These are phyloP conservation scores for Rhamnusium bicolor DNA, from an alignment of 2,888 invertebrate species.

Conservation along the genomic window DNA sequence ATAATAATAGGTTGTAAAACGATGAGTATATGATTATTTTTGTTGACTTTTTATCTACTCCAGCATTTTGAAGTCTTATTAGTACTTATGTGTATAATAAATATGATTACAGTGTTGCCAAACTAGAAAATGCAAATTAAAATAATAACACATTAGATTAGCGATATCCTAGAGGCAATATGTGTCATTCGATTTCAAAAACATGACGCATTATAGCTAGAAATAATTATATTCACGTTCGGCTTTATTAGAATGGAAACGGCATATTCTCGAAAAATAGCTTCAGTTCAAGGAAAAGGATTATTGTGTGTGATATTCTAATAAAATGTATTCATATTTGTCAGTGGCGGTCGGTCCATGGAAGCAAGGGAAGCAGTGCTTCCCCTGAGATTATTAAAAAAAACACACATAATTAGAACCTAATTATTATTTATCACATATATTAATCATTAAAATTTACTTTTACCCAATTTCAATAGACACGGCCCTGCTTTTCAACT, in stretches of 20 bases:
- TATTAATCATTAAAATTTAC: too few species aligned
- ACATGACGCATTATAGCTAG: not conserved
- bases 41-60: conserved; percentile 7
- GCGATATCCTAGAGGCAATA: not conserved
- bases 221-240: not conserved
- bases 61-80: not conserved
- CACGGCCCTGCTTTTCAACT: too few species aligned
- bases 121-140: not conserved
- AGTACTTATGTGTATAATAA: not conserved
- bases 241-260: not conserved
- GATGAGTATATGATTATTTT: conserved; percentile 26
- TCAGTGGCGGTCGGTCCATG: too few species aligned
- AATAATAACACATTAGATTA: not conserved
- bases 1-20: conserved; percentile 23
- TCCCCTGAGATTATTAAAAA: too few species aligned
- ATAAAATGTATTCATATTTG: too few species aligned
- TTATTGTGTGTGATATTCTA: too few species aligned
- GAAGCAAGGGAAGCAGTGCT: too few species aligned
- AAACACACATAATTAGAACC: too few species aligned
- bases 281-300: too few species aligned
- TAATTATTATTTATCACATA: too few species aligned
- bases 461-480: too few species aligned
- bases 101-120: conserved; percentile 14
- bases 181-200: not conserved
- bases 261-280: too few species aligned